Conservation (phyloP, 2,113 vertebrate species). For the Festucalex cinctus region DNA sequence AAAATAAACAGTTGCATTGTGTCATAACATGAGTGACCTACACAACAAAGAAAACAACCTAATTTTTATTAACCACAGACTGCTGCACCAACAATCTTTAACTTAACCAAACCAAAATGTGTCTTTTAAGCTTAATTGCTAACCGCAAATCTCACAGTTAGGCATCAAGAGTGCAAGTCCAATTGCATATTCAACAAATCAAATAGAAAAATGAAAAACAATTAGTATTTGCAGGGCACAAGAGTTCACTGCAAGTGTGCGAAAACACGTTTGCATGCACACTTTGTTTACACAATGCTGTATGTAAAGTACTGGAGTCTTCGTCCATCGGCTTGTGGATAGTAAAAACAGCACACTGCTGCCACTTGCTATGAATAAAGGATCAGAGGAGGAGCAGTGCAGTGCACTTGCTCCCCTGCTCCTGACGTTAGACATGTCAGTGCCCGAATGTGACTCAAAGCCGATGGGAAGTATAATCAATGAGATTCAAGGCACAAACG, state of each 20-base stretch:
- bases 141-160: too few species aligned
- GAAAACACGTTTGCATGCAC: not conserved
- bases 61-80: not conserved
- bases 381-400: slow-evolving; percentile 50
- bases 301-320: slow-evolving; percentile 27
- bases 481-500: slow-evolving; percentile 3
- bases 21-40: not conserved
- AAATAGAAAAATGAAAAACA: slow-evolving; percentile 2
- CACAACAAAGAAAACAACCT: not conserved
- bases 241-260: not conserved
- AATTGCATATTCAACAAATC: not conserved
- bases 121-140: too few species aligned
- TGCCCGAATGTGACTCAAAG: slow-evolving; percentile 28
- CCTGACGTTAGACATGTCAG: not conserved
- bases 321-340: slow-evolving; percentile 15
- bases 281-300: slow-evolving; percentile 26
- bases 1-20: not conserved
- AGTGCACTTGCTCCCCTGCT: slow-evolving; percentile 21
- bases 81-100: too few species aligned
- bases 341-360: slow-evolving; percentile 32
- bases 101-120: too few species aligned
- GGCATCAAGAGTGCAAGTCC: too few species aligned
- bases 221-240: not conserved
- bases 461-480: slow-evolving; percentile 2
- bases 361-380: slow-evolving; percentile 52